A percentile compares a stretch with the other conserved stretches of the same genome.
Conservation (phyloP, 2,888 invertebrate species). For the Panorpa germanica region DNA sequence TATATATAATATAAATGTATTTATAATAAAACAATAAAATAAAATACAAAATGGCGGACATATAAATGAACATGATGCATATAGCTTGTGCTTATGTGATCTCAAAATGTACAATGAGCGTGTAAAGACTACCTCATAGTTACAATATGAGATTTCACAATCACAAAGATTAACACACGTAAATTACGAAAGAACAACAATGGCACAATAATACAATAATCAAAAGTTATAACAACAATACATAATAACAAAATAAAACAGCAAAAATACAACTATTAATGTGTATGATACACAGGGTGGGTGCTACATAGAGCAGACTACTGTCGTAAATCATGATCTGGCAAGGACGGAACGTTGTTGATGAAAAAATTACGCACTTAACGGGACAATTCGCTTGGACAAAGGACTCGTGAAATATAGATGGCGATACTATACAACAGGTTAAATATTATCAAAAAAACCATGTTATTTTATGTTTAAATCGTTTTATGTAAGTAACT, state of each 20-base stretch:
- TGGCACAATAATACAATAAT: constrained; percentile 4
- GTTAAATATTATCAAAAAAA: no score
- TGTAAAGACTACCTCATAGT: constrained; percentile 60
- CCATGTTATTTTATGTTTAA: no score
- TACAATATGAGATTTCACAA: constrained; percentile 97
- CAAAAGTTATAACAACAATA: constrained; percentile 9
- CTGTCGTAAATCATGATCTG: no score
- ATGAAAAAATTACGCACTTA: no score
- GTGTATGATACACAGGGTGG: no score
- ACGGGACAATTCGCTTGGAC: no score
- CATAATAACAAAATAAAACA: constrained; percentile 11
- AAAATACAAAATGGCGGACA: constrained; percentile 9
- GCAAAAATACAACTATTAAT: constrained; percentile 11
- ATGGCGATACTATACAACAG: no score
- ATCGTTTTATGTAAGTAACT: no score
- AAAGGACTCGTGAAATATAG: no score
- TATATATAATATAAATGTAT: constrained; percentile 7
- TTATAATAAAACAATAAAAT: constrained; percentile 7
- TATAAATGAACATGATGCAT: constrained; percentile 15
- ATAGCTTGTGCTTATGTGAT: constrained; percentile 20
- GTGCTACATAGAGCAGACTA: no score
- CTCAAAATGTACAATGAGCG: constrained; percentile 27
- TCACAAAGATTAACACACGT: constrained; percentile 28
- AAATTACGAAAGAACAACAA: constrained; percentile 8
- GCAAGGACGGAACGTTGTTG: no score